Evolutionary conservation across 1,140 invertebrate species (phyloP).

Genomic region (Drosophila albomicans): DNA sequence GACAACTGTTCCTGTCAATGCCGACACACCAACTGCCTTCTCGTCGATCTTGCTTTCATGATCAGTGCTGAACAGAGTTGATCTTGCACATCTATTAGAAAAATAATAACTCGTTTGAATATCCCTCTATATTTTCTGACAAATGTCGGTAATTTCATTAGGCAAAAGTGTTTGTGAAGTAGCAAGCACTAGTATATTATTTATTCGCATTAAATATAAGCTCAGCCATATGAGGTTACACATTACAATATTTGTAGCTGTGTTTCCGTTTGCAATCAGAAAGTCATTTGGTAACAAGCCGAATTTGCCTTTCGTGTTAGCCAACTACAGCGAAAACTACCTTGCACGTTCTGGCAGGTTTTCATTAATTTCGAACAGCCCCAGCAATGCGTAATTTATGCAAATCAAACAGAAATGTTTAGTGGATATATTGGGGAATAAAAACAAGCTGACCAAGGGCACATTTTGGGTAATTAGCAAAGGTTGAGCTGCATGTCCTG

Average conservation of each 20-base stretch:
- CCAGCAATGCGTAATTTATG: conserved; percentile 54
- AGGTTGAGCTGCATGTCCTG: conserved; percentile 30
- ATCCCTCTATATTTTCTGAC: too few species aligned
- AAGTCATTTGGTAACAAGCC: conserved; percentile 42
- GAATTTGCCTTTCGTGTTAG: conserved; percentile 24
- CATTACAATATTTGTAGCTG: conserved; percentile 36
- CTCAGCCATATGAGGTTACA: conserved; percentile 29
- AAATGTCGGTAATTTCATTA: conserved; percentile 21
- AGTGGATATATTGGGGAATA: conserved; percentile 14
- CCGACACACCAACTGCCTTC: too few species aligned
- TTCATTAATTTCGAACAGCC: conserved; percentile 45
- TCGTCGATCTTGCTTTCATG: too few species aligned
- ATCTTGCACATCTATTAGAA: too few species aligned
- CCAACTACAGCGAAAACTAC: not conserved
- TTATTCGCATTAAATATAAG: not conserved
- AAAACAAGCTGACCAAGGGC: conserved; percentile 12
- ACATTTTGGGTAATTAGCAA: conserved; percentile 59
- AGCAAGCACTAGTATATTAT: not conserved
- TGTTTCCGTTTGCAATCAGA: conserved; percentile 51
- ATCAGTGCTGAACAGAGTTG: too few species aligned
- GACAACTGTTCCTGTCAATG: too few species aligned
- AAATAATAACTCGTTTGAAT: too few species aligned
- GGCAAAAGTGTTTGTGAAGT: not conserved
- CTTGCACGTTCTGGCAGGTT: conserved; percentile 37
- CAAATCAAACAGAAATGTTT: conserved; percentile 52